Conservation (phyloP, 2,888 invertebrate genomes). For the Eupithecia inturbata region DNA sequence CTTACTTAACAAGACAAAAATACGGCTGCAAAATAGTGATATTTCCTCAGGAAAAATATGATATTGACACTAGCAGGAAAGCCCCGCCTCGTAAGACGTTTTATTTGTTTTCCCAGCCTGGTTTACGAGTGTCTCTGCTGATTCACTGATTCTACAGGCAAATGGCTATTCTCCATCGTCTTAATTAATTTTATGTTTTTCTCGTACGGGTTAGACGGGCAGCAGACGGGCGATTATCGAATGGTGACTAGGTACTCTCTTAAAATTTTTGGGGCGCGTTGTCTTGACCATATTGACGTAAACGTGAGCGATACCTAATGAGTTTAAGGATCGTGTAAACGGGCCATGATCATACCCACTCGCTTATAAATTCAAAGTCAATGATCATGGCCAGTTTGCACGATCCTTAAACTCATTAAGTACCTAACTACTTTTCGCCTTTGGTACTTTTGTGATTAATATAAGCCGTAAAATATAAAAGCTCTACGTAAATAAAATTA, state of each 20-base stretch:
- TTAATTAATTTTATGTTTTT: conserved; percentile 38
- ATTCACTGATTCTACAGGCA: conserved; percentile 30
- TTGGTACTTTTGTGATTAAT: neutral
- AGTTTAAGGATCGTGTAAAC: too few relatives aligned
- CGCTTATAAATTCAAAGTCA: too few relatives aligned
- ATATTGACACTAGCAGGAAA: conserved; percentile 37
- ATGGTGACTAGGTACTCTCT: neutral
- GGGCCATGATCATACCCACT: too few relatives aligned
- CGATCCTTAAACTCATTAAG: too few relatives aligned
- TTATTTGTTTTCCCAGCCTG: conserved; percentile 33
- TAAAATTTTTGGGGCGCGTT: neutral
- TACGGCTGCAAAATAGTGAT: conserved; percentile 25
- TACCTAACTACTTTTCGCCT: too few relatives aligned
- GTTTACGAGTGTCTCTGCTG: conserved; percentile 30
- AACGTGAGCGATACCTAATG: too few relatives aligned
- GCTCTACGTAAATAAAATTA: neutral
- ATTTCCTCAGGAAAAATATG: conserved; percentile 39
- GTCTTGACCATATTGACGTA: neutral
- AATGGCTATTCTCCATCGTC: conserved; percentile 24
- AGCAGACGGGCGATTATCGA: neutral
- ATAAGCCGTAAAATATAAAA: neutral
- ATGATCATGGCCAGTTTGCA: too few relatives aligned
- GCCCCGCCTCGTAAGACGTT: conserved; percentile 25
- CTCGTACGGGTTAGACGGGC: conserved; percentile 10
- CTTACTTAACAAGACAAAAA: conserved; percentile 10